phyloP scores from a whole-genome alignment of 2,797 vertebrate genomes.

The Schizopygopsis malacanthus region DNA sequence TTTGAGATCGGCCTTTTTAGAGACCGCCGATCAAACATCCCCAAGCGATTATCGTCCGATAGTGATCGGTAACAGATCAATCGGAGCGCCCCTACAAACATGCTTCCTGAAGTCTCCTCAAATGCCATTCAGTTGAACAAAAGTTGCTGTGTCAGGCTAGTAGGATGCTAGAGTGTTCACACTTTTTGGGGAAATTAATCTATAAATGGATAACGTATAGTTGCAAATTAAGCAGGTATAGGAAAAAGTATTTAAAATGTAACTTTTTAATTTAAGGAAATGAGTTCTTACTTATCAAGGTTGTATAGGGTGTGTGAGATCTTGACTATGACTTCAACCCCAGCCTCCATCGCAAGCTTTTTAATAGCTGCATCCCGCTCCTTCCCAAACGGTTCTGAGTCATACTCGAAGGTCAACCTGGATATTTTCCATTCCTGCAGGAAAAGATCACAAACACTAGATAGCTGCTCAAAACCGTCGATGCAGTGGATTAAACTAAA shows the following conservation, averaged over 20 bases:
- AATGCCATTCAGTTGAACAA: neutral
- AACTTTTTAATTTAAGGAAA: neutral
- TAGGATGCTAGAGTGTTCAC: neutral
- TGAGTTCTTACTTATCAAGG: conserved; percentile 77
- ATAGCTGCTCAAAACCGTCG: neutral
- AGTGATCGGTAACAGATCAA: no score
- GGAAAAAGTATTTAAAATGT: neutral
- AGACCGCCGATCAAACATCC: no score
- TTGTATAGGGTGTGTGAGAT: conserved; percentile 83
- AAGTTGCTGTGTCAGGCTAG: neutral
- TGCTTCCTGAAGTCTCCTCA: neutral
- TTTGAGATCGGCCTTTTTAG: no score
- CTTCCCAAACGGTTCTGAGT: conserved; percentile 83
- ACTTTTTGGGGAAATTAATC: neutral
- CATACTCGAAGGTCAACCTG: conserved; percentile 81
- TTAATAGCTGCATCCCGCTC: conserved; percentile 83
- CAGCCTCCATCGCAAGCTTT: conserved; percentile 82
- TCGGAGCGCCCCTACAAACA: neutral
- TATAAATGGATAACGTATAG: neutral
- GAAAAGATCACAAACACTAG: neutral
- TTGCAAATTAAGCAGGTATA: neutral
- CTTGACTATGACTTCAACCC: conserved; percentile 81
- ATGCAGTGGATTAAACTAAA: neutral
- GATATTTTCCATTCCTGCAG: conserved; percentile 83
- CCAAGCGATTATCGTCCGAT: no score